Evolutionary conservation across 2,113 vertebrate species (phyloP), one percentile per base, ranked within the genome.

Genomic region (Pseudorhombus dupliciocellatus): DNA sequence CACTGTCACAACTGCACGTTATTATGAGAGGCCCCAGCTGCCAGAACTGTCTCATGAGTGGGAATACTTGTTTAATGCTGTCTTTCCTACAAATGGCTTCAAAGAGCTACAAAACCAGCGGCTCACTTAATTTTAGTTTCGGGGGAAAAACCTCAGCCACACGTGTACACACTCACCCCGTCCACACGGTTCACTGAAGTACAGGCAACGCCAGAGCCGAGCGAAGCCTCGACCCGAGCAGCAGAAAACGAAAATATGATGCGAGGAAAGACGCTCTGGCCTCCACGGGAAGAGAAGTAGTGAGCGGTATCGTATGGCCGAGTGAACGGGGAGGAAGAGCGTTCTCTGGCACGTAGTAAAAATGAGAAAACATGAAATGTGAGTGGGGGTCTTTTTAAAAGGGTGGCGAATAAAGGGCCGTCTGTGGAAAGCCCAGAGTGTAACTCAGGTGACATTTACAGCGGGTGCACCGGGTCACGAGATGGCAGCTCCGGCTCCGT

Each of bases 361-460:
- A 88, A 81, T 61, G 74, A 82, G 84, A 85, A 89, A 86, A 88
- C 85, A 87, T 84, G 77, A 89, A 93, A 91, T 88, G 74, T 55
- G 84, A 91, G 81, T 26, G 11, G 48, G 76, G 53, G 60, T 68
- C 66, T 79, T 78, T 52, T 86, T 86, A 51, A 90, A 87, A 84
- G 75, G 64, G 37, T 70, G 51, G 55, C 46, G 40, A 85, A 83
- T 89, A 90, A 90, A 88, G 73, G 70, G 40, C 48, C 62, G 65
- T 79, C 77, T 86, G 81, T 85, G 68, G 79, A 66, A 61, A 52
- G 74, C 21, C 58, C 74, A 63, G 84, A 81, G 80, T 72, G 66
- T 86, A 86, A 90, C 71, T 88, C 79, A 83, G 87, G 90, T 93
- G 91, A 91, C 90, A 88, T 94, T 93, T 92, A 93, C 85, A 84